Conservation (phyloP, 1,140 invertebrate species). For the Pemphigus obesinymphae region DNA sequence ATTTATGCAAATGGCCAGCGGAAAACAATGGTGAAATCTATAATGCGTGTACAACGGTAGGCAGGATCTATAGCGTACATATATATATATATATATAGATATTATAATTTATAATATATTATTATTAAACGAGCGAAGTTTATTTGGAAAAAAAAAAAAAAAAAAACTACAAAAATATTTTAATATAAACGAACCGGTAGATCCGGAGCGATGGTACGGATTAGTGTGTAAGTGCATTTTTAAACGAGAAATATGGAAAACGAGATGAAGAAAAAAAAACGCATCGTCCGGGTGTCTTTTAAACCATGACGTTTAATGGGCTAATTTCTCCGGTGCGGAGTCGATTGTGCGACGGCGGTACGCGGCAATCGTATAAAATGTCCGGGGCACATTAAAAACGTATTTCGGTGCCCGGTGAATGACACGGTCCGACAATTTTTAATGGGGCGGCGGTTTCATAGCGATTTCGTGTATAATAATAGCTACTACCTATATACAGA, state of each 20-base stretch:
- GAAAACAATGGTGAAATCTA: constrained; percentile 11
- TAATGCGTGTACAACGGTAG: not conserved
- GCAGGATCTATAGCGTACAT: not conserved
- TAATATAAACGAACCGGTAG: not conserved
- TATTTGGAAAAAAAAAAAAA: not conserved
- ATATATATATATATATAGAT: not conserved
- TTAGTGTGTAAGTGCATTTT: not conserved
- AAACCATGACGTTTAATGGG: constrained; percentile 6
- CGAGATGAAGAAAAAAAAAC: not conserved
- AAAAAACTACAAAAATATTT: not conserved
- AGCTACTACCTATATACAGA: no score
- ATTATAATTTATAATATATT: no score
- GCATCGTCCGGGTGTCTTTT: constrained; percentile 2
- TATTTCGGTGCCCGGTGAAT: constrained; percentile 4
- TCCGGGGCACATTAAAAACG: constrained; percentile 10
- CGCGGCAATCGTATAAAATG: not conserved
- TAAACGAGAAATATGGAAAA: not conserved
- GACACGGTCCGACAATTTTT: constrained; percentile 11
- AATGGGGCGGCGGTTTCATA: no score
- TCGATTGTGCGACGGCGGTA: not conserved
- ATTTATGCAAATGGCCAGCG: not conserved
- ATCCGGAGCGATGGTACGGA: not conserved
- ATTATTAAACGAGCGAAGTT: not conserved
- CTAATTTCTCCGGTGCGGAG: not conserved
- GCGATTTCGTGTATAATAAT: no score